Base-by-base conservation (phyloP, 1,140 invertebrate species). In the Musca domestica region DNA sequence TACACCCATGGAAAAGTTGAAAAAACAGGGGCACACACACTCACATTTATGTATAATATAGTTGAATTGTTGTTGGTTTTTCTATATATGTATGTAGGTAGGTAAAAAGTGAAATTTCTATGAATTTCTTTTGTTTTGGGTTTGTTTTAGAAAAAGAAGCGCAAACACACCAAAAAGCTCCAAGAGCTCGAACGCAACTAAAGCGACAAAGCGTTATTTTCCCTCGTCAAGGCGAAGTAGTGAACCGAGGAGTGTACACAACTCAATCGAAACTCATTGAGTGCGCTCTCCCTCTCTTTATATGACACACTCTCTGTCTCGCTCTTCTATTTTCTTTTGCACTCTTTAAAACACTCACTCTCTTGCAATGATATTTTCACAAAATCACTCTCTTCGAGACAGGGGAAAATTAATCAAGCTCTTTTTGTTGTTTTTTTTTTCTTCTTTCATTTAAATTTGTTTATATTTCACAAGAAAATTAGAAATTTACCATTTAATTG, bases 151-250 rank as follows among this genome's bases (percentile, higher is more conserved):
- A 61, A 61, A 61, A 61, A 61, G 56, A 61, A 61, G 27, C 56
- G 56, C 56, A 61, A 61, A 61, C 56, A 61, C 56, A 61, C 56
- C 56, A 61, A 61, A 61, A 61, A 61, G 56, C 56, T 61, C 56
- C 56, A 61, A 61, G 56, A 61, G 56, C 56, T 61, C 51, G 34
- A 41, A 48, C 41, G 64, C 64, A 65, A 65, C 64, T 65, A 51
- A 65, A 49, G 47, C 65, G 27, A 54, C 30, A 41, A 48, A 34
- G 23, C 65, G 23, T 25, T 41, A 15, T 54, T 54, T 54, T 54
- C 52, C 65, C 51, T 61, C 14, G 20, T 34, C 27, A 34, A 61
- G 34, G 56, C 56, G 56, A 61, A 27, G 34, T 41, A 61, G n/a
- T n/a, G n/a, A n/a, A 58, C 27, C 27, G 27, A 30, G 9, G 27